Percentiles rank a stretch among this genome's conserved stretches.
These are phyloP conservation scores for Exephanes ischioxanthus DNA, from an alignment of 2,888 invertebrate genomes.

Conservation along the genomic window DNA sequence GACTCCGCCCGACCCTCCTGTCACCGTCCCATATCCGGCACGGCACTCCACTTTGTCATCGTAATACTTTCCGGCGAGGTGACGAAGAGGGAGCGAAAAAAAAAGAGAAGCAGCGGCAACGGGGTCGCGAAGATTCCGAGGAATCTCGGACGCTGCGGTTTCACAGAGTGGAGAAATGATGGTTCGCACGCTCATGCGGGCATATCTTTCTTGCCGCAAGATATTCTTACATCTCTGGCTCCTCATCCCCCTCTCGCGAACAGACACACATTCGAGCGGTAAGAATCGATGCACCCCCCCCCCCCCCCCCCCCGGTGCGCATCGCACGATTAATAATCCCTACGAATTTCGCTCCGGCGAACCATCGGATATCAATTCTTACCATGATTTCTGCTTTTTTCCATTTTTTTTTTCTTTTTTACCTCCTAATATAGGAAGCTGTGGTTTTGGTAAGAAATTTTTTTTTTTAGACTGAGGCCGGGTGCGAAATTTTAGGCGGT, in stretches of 20 bases:
- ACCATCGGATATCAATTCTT: constrained; percentile 16
- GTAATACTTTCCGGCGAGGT: constrained; percentile 70
- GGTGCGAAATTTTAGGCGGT: neutral
- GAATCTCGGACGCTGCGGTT: constrained; percentile 23
- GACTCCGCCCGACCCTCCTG: constrained; percentile 42
- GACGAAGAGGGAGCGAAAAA: constrained; percentile 1
- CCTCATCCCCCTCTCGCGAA: neutral
- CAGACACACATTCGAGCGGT: neutral
- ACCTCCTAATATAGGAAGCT: neutral
- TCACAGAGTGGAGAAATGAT: constrained; percentile 16
- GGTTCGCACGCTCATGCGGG: constrained; percentile 1
- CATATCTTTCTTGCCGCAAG: constrained; percentile 8
- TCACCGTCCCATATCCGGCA: constrained; percentile 68
- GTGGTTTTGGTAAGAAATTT: too few relatives aligned
- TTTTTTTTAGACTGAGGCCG: too few relatives aligned
- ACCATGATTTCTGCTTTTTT: neutral
- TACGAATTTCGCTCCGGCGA: neutral
- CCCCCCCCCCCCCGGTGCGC: neutral
- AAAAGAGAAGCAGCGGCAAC: neutral
- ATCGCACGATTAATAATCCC: constrained; percentile 30
- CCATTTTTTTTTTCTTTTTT: neutral
- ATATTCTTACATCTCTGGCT: neutral
- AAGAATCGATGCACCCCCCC: constrained; percentile 7
- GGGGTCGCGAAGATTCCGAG: constrained; percentile 27
- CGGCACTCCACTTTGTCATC: constrained; percentile 76